Conservation (phyloP, 1,140 invertebrate genomes). For the Bombus picipes region DNA sequence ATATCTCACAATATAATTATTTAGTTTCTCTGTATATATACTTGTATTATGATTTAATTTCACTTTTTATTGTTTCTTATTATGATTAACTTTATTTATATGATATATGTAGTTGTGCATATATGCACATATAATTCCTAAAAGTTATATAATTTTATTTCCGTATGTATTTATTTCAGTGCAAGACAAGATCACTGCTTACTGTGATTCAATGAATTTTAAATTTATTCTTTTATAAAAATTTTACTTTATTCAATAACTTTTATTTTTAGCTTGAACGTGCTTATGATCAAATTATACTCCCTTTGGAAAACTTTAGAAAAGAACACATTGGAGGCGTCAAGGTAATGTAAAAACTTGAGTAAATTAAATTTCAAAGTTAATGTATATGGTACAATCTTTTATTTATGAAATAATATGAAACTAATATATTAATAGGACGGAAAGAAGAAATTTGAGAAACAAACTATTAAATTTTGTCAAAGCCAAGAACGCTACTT, state of each 20-base stretch:
- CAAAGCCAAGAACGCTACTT: constrained; percentile 97
- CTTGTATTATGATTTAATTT: too few species aligned
- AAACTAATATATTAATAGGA: constrained; percentile 84
- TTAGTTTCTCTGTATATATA: too few species aligned
- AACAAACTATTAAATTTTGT: constrained; percentile 98
- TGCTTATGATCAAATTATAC: constrained; percentile 95
- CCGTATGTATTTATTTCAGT: background rate
- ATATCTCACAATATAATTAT: background rate
- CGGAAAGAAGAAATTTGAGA: constrained; percentile 98
- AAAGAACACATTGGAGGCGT: constrained; percentile 97
- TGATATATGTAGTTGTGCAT: background rate
- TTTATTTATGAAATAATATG: background rate
- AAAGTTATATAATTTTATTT: background rate
- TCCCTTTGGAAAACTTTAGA: constrained; percentile 95
- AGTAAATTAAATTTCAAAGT: too few species aligned
- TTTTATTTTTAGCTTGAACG: constrained; percentile 90
- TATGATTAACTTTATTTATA: too few species aligned
- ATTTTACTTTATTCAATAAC: constrained; percentile 34
- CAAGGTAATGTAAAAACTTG: constrained; percentile 85
- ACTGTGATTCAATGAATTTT: constrained; percentile 9
- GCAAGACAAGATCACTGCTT: background rate
- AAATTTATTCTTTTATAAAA: constrained; percentile 10
- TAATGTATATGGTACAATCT: background rate
- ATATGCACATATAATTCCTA: constrained; percentile 9
- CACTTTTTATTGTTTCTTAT: background rate